Base-by-base conservation (phyloP, 2,888 invertebrate genomes). In the Pachliopta kotzebuea region DNA sequence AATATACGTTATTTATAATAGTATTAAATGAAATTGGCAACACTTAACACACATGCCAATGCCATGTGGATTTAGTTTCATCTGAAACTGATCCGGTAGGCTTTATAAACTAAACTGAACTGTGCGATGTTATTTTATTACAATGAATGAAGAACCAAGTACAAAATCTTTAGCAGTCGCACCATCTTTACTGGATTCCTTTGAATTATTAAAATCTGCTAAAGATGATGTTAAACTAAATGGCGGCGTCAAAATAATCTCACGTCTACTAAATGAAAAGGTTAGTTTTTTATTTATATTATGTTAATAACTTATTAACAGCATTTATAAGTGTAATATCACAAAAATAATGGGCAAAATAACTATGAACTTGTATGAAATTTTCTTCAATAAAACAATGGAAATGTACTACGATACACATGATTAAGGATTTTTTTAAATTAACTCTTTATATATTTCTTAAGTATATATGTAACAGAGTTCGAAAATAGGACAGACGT, bases 201-300 rank as follows among this genome's bases (percentile, higher is more conserved):
- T 90, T 72, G 86, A 86, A 71, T 80, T 86, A 67, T 75, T 90
- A 21, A 86, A 83, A 74, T 81, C 81, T 4, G 67, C 79, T 8
- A 85, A 85, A 75, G 86, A 88, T 71, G 86, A 86, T 66, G 73
- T 72, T 18, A 90, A 86, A 78, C 74, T 89, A 56, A 79, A 72
- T 65, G 92, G 91, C 66, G 90, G 88, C 11, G 76, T 83, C 18
- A 90, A 84, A 83, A 87, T 92, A 68, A 85, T 92, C 71, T 77
- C 82, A 59, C 85, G 84, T 66, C 72, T 91, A 56, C 79, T 82
- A 64, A 75, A 77, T 67, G 84, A 76, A 75, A 85, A 90, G 89
- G 90, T 90, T 85, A 81, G 83, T 72, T 75, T 72, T 53, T 60
- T 56, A 68, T 64, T 62, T 63, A 21, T 62, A 54, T 65, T 7